Conservation (phyloP, 2,888 invertebrate genomes). For the Theodoxus fluviatilis region DNA sequence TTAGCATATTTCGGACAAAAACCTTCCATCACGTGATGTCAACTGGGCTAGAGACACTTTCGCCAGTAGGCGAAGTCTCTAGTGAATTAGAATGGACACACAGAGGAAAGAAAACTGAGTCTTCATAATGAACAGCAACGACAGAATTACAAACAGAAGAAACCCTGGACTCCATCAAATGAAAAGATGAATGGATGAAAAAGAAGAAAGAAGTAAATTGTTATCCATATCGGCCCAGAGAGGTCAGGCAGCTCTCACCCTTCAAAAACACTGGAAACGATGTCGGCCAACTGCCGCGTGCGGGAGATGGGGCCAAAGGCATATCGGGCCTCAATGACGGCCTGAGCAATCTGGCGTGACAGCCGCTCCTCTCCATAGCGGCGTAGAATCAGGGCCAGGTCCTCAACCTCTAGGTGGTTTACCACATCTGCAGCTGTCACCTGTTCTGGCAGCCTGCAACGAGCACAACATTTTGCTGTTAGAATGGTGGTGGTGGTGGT, state of each 20-base stretch:
- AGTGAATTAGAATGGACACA: too few species aligned
- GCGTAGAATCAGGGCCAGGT: conserved; percentile 84
- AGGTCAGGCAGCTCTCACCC: conserved; percentile 43
- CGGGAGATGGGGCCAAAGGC: conserved; percentile 79
- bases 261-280: conserved; percentile 70
- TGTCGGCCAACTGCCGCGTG: conserved; percentile 81
- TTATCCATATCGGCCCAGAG: too few species aligned
- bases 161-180: too few species aligned
- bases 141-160: too few species aligned
- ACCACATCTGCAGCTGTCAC: conserved; percentile 89
- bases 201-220: too few species aligned
- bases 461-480: neutral
- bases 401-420: conserved; percentile 78
- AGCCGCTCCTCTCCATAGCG: conserved; percentile 90
- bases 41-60: too few species aligned
- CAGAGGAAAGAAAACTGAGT: too few species aligned
- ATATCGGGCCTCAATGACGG: conserved; percentile 83
- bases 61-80: too few species aligned
- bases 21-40: too few species aligned
- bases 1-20: too few species aligned
- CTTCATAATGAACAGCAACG: too few species aligned
- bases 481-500: neutral
- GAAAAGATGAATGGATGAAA: too few species aligned
- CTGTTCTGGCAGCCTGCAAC: conserved; percentile 69
- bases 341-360: conserved; percentile 83